Conservation (phyloP, 1,140 invertebrate genomes). For the Branchinecta lynchi region DNA sequence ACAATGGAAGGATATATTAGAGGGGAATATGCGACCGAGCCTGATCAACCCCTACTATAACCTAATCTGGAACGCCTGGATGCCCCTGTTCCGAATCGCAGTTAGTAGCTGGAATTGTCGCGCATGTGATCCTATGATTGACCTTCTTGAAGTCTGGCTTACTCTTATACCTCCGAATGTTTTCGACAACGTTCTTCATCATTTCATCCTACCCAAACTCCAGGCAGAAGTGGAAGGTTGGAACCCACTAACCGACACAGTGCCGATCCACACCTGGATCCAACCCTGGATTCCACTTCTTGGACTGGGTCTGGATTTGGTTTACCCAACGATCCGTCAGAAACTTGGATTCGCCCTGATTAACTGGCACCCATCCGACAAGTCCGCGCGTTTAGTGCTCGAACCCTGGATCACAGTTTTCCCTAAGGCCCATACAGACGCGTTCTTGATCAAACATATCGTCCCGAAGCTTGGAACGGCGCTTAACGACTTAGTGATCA, state of each 20-base stretch:
- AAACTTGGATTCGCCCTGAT: slow-evolving; percentile 73
- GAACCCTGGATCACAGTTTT: slow-evolving; percentile 83
- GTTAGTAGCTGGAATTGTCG: slow-evolving; percentile 58
- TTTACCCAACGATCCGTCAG: slow-evolving; percentile 82
- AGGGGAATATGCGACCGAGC: slow-evolving; percentile 2
- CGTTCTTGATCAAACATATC: slow-evolving; percentile 75
- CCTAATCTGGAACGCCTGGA: slow-evolving; percentile 76
- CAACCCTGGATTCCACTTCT: slow-evolving; percentile 81
- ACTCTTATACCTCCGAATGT: slow-evolving; percentile 66
- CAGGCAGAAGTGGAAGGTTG: slow-evolving; percentile 66
- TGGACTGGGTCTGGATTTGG: slow-evolving; percentile 50
- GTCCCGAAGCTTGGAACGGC: slow-evolving; percentile 69
- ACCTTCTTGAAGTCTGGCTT: slow-evolving; percentile 63
- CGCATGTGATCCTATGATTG: slow-evolving; percentile 48
- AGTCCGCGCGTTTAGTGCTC: slow-evolving; percentile 44
- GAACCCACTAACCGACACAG: slow-evolving; percentile 84
- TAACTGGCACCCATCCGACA: slow-evolving; percentile 82
- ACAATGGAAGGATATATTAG: neutral
- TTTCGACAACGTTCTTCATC: slow-evolving; percentile 59
- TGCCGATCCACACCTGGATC: slow-evolving; percentile 91
- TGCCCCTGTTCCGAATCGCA: slow-evolving; percentile 56
- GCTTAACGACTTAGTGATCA: slow-evolving; percentile 59
- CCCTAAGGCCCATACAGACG: slow-evolving; percentile 57
- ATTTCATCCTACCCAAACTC: slow-evolving; percentile 61
- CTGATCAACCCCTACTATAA: slow-evolving; percentile 57